Evolutionary conservation across 2,888 invertebrate genomes (phyloP).

Genomic region (Tuberolachnus salignus): DNA sequence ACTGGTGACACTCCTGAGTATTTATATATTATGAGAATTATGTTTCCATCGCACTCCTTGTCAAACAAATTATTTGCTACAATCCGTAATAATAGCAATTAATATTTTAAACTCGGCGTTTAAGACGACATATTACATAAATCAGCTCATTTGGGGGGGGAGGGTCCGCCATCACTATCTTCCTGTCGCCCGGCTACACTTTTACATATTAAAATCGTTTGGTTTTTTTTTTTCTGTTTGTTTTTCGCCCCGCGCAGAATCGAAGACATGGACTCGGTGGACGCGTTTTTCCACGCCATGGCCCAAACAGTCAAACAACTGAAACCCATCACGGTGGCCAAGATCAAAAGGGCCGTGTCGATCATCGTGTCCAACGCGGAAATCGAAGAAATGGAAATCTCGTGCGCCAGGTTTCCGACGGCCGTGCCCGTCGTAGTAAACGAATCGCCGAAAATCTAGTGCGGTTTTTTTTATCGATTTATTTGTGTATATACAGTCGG

Average conservation of each 20-base stretch:
- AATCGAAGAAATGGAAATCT: constrained; percentile 56
- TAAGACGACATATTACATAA: too few species aligned
- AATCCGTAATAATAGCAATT: too few species aligned
- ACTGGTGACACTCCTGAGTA: too few species aligned
- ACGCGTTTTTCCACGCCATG: constrained; percentile 55
- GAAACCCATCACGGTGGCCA: constrained; percentile 57
- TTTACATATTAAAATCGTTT: too few species aligned
- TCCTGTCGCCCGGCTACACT: too few species aligned
- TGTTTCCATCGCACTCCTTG: too few species aligned
- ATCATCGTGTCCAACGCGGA: constrained; percentile 57
- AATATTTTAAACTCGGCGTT: too few species aligned
- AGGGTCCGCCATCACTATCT: too few species aligned
- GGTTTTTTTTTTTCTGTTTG: too few species aligned
- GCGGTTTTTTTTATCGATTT: neutral
- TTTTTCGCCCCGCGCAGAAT: neutral
- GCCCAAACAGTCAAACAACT: constrained; percentile 57
- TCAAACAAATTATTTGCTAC: too few species aligned
- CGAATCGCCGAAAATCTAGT: constrained; percentile 25
- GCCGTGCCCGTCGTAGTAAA: constrained; percentile 10
- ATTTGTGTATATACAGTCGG: neutral
- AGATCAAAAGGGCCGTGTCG: constrained; percentile 55
- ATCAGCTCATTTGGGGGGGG: too few species aligned
- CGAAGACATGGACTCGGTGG: constrained; percentile 57
- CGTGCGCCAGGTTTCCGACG: constrained; percentile 32
- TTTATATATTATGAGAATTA: too few species aligned